Evolutionary conservation across 2,797 vertebrate species (phyloP).

Genomic region (Sciurus vulgaris): DNA sequence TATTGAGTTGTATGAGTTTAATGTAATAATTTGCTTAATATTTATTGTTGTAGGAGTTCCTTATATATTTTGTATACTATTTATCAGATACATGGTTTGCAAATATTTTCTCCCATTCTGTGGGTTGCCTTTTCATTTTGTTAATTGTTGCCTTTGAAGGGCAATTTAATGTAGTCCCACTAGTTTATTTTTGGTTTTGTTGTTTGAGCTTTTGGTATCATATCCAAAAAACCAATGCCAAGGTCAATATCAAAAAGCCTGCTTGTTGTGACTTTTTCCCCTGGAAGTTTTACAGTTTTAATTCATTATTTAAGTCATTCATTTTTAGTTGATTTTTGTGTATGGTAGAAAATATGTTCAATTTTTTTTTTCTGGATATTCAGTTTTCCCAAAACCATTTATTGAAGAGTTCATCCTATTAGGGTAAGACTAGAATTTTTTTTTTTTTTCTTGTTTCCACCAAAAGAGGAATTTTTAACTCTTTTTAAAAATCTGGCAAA

Average conservation of each 20-base stretch:
- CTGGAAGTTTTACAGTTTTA: neutral
- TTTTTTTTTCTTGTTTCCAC: conserved; percentile 6
- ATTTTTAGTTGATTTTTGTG: neutral
- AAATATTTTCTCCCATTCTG: neutral
- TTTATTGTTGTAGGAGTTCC: neutral
- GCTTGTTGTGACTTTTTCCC: neutral
- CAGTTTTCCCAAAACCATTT: neutral
- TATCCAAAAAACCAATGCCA: neutral
- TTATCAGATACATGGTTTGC: neutral
- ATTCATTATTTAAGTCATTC: neutral
- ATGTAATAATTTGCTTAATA: neutral
- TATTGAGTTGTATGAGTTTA: neutral
- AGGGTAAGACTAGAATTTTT: neutral
- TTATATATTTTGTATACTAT: neutral
- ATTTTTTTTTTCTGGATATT: neutral
- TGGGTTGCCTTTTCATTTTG: neutral
- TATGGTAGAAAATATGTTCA: neutral
- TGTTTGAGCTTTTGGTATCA: neutral
- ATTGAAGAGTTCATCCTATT: neutral
- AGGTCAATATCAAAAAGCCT: neutral
- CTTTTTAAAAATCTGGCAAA: neutral
- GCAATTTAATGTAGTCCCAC: neutral
- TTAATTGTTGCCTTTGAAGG: neutral
- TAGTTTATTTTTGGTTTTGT: neutral
- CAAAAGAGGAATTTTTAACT: neutral